These are phyloP conservation scores for Adelosebastes latens DNA, from an alignment of 2,797 vertebrate genomes.

Conservation along the genomic window DNA sequence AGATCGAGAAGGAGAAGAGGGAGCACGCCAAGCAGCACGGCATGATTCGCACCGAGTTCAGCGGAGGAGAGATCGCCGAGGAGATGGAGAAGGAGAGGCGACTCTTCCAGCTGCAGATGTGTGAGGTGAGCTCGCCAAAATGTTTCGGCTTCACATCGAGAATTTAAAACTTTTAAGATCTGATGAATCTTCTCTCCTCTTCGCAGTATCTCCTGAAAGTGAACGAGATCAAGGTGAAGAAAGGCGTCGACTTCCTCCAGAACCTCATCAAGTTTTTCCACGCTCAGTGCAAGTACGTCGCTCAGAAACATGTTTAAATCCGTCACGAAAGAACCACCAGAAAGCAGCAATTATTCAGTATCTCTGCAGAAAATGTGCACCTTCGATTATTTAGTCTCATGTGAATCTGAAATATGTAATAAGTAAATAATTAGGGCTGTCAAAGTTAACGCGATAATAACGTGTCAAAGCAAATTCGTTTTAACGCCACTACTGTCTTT, in stretches of 20 bases:
- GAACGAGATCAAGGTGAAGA: slow-evolving; percentile 98
- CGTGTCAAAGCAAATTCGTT: too few relatives aligned
- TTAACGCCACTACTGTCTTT: too few relatives aligned
- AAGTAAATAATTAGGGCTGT: too few relatives aligned
- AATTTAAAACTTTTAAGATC: not conserved
- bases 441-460: too few relatives aligned
- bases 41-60: slow-evolving; percentile 96
- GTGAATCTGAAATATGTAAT: too few relatives aligned
- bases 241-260: slow-evolving; percentile 96
- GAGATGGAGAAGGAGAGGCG: slow-evolving; percentile 97
- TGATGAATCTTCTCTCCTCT: not conserved
- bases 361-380: too few relatives aligned
- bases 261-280: slow-evolving; percentile 98
- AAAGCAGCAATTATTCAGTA: too few relatives aligned
- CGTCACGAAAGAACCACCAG: not conserved
- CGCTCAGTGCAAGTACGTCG: slow-evolving; percentile 95
- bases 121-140: slow-evolving; percentile 85
- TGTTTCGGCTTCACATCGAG: not conserved
- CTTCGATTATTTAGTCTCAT: too few relatives aligned
- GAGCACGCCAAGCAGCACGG: slow-evolving; percentile 95
- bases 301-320: not conserved
- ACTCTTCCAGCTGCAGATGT: slow-evolving; percentile 96
- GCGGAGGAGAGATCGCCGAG: slow-evolving; percentile 96
- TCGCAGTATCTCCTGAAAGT: slow-evolving; percentile 96
- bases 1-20: slow-evolving; percentile 97